Base-by-base conservation (phyloP, 2,113 vertebrate species). In the Varanus salvator region DNA sequence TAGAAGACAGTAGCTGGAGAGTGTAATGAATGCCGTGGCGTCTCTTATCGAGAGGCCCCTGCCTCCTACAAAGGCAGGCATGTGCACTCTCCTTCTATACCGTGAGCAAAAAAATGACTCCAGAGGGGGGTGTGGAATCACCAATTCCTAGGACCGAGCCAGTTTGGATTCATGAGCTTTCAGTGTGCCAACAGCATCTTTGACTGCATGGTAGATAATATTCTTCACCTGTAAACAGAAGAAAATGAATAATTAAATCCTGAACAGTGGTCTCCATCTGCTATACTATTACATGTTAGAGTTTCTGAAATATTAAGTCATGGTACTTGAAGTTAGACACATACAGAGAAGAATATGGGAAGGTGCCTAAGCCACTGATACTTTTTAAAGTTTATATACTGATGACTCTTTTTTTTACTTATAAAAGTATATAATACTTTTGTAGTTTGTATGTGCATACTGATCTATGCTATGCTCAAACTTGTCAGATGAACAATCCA, bases 191-290 rank as follows among this genome's bases (percentile, higher is more conserved):
- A 99, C 98, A 50, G 99, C 98, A 80, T 99, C 99, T 97, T 99
- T 99, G 96, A 99, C 99, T 90, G 99, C 99, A 7, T 99, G 99
- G 97, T 99, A 99, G 95, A 99, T 99, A 97, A 99, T 99, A 96
- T 99, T 99, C 97, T 99, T 99, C 97, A 99, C 99, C 99, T 99
- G 96, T 68, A 94, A 94, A 68, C 80, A 93, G 60, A 89, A 91
- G 83, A 88, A 87, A 85, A 84, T 95, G n/a, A 90, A 34, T 11
- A 84, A 78, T 78, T 72, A 87, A 84, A 68, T 12, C 27, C 27
- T 25, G 27, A 87, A 52, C 17, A 77, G 31, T 27, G 29, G 8
- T 69, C 80, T 93, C 0, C 64, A 60, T 90, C 89, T 92, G 54
- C 34, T 86, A 52, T 78, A 85, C 88, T 34, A 68, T 72, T 34